phyloP scores from a whole-genome alignment of 2,113 vertebrate species.

The Pseudorasbora parva region DNA sequence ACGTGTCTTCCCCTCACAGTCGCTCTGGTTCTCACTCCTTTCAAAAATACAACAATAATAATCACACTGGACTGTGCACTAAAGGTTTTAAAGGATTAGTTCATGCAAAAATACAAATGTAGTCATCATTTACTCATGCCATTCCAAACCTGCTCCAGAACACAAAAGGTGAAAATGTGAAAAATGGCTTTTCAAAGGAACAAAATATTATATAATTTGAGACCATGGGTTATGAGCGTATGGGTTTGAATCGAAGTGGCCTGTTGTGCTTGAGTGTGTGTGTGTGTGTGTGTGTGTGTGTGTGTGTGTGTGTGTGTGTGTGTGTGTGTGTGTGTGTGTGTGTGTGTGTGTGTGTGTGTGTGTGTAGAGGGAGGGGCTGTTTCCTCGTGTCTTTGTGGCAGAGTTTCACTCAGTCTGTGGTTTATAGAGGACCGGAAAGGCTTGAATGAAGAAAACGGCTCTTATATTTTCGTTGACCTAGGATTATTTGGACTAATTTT shows the following conservation, averaged over 20 bases:
- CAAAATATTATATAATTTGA: background rate
- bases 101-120: background rate
- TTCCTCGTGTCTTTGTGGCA: conserved; percentile 5
- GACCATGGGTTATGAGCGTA: background rate
- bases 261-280: background rate
- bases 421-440: conserved; percentile 19
- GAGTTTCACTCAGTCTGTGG: conserved; percentile 21
- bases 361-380: conserved; percentile 35
- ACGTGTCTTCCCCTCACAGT: background rate
- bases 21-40: background rate
- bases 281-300: background rate
- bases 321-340: background rate
- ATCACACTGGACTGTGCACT: background rate
- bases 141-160: background rate
- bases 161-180: background rate
- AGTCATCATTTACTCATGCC: background rate
- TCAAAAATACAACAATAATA: conserved; percentile 8
- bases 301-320: background rate
- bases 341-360: background rate
- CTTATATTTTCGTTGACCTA: background rate
- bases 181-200: background rate
- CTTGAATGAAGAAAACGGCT: conserved; percentile 27
- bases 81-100: background rate
- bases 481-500: conserved; percentile 7
- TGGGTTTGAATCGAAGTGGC: background rate